These are phyloP conservation scores for Eurypyga helias DNA, from an alignment of 2,113 vertebrate genomes.

Conservation along the genomic window DNA sequence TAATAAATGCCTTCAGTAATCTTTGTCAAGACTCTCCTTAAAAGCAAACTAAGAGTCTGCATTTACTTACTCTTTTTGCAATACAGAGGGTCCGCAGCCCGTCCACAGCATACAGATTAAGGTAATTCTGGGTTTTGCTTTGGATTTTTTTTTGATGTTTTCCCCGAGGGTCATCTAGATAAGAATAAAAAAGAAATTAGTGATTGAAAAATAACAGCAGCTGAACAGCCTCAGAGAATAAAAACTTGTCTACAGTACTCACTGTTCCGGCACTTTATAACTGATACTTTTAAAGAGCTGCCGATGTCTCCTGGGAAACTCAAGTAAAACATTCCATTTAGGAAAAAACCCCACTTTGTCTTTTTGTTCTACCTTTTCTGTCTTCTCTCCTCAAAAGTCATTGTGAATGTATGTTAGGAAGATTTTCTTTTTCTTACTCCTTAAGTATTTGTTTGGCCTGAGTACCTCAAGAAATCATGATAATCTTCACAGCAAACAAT, in stretches of 20 bases:
- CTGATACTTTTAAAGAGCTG: not conserved
- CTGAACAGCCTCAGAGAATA: not conserved
- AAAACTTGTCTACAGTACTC: not conserved
- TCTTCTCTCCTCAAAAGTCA: not conserved
- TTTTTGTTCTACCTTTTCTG: not conserved
- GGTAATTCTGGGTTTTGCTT: constrained; percentile 91
- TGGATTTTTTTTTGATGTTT: constrained; percentile 90
- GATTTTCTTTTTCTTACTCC: not conserved
- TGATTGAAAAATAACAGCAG: constrained; percentile 2
- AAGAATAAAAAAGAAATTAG: not conserved
- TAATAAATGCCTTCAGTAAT: constrained; percentile 13
- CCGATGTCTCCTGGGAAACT: not conserved
- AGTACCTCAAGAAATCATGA: not conserved
- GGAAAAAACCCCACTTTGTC: not conserved
- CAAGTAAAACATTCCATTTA: not conserved
- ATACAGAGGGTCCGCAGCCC: constrained; percentile 96
- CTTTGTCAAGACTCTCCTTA: not conserved
- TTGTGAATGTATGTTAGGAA: not conserved
- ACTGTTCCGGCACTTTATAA: not conserved
- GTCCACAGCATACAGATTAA: constrained; percentile 92
- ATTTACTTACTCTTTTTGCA: constrained; percentile 89
- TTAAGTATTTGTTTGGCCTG: not conserved
- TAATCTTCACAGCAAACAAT: not conserved
- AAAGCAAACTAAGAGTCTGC: not conserved
- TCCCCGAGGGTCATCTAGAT: constrained; percentile 84